phyloP scores from a whole-genome alignment of 2,888 invertebrate genomes.

The Chalcis sispes region DNA sequence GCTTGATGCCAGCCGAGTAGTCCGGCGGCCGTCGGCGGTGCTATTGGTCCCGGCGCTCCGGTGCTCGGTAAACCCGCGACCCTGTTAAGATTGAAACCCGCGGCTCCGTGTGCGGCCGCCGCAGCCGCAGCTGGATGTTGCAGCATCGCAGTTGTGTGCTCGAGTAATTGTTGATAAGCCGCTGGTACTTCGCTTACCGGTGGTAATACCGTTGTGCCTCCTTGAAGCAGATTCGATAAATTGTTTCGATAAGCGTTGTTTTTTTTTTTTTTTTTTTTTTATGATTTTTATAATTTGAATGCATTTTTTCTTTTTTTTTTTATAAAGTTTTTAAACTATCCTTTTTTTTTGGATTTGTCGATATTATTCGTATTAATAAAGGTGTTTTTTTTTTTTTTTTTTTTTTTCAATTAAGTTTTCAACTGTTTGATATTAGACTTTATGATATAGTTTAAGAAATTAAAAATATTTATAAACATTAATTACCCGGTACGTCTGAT shows the following conservation, averaged over 20 bases:
- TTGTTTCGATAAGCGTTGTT: neutral
- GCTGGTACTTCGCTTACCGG: conserved; percentile 69
- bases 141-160: conserved; percentile 72
- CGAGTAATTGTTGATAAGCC: conserved; percentile 73
- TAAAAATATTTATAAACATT: neutral
- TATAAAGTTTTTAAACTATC: too few species aligned
- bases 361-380: too few species aligned
- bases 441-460: neutral
- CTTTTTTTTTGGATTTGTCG: too few species aligned
- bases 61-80: neutral
- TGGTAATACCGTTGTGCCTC: conserved; percentile 67
- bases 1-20: conserved; percentile 58
- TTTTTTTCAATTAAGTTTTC: neutral
- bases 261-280: neutral
- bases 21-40: conserved; percentile 59
- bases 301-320: too few species aligned
- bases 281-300: neutral
- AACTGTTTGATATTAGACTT: neutral
- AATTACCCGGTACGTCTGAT: conserved; percentile 69
- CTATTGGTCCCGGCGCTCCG: conserved; percentile 55
- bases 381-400: neutral
- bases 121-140: conserved; percentile 69
- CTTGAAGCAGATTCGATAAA: conserved; percentile 4
- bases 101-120: conserved; percentile 56
- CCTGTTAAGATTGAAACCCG: conserved; percentile 54